phyloP scores from a whole-genome alignment of 2,888 invertebrate genomes.

The Chydorus sphaericus region DNA sequence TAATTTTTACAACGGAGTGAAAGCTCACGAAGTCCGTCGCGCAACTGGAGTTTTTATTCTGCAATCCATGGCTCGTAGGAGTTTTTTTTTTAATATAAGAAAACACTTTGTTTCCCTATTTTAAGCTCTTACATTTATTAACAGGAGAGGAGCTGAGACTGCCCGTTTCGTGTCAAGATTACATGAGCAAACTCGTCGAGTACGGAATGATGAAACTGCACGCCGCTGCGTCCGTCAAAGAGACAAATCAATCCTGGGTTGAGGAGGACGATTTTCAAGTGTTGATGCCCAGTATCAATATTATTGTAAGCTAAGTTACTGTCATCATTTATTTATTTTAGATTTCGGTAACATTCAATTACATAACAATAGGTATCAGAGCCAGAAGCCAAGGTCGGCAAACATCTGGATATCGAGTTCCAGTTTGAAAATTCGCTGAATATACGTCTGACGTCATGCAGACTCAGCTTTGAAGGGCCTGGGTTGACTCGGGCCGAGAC shows the following conservation, averaged over 20 bases:
- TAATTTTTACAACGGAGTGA: slow-evolving; percentile 62
- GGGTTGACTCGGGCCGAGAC: slow-evolving; percentile 23
- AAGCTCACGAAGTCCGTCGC: slow-evolving; percentile 51
- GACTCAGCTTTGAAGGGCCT: slow-evolving; percentile 29
- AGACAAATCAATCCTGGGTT: slow-evolving; percentile 68
- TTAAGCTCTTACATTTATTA: slow-evolving; percentile 7
- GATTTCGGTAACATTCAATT: neutral
- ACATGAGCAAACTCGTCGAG: slow-evolving; percentile 61
- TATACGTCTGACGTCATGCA: slow-evolving; percentile 25
- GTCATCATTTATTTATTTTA: neutral
- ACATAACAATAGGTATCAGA: slow-evolving; percentile 21
- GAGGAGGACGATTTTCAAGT: slow-evolving; percentile 70
- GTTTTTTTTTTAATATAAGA: neutral
- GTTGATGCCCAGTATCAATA: slow-evolving; percentile 49
- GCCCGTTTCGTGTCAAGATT: slow-evolving; percentile 48
- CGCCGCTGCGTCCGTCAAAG: slow-evolving; percentile 58
- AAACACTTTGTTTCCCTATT: neutral
- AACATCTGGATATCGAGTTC: slow-evolving; percentile 20
- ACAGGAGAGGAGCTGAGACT: slow-evolving; percentile 41
- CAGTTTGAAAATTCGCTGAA: slow-evolving; percentile 27
- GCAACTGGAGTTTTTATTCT: slow-evolving; percentile 48
- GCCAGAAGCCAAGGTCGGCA: slow-evolving; percentile 21
- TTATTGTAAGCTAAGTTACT: slow-evolving; percentile 38
- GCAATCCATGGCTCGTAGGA: slow-evolving; percentile 45
- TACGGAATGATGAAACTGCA: slow-evolving; percentile 65